Base-by-base conservation (phyloP, 2,113 vertebrate genomes). In the Sturnus vulgaris region DNA sequence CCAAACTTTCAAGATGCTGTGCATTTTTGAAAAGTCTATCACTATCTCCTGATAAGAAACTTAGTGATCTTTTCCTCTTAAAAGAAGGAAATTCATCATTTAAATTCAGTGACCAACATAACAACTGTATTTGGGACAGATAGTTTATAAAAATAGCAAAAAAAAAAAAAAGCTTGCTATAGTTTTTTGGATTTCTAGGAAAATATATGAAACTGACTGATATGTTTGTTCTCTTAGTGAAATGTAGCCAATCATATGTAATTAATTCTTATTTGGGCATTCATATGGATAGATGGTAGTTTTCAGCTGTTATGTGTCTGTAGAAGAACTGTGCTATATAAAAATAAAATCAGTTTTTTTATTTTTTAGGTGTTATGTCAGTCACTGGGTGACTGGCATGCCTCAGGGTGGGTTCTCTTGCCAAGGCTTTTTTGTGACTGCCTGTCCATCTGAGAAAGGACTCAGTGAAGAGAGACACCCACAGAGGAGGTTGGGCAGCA, bases 21-120 rank as follows among this genome's bases (percentile, higher is more conserved):
- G 96, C 94, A 72, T 96, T 98, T 97, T 93, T 97, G 93, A 94
- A 94, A 98, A 97, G 96, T 97, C 82, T 90, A 96, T 97, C 89
- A 96, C 90, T 79, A 86, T 93, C 78, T 93, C 92, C 79, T 78
- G 76, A 90, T 96, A 96, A 96, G 92, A 95, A 93, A 96, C 89
- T 88, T 83, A 72, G 93, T 52, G 69, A 92, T 95, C 86, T 96
- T 84, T 95, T 79, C 88, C 87, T 80, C 37, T 82, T 96, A 81
- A 96, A 97, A 94, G 84, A 79, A 59, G 44, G 64, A 96, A 90
- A 97, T 78, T 79, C 80, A 90, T 92, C 70, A 92, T 89, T 94
- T 96, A 82, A 91, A 95, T 86, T 64, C 84, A 81, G 82, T 75
- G 44, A 83, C 80, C 92, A 87, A 91, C 39, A 56, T 73, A 95